Evolutionary conservation across 1,140 invertebrate genomes (phyloP).

Genomic region (Achroia grisella): DNA sequence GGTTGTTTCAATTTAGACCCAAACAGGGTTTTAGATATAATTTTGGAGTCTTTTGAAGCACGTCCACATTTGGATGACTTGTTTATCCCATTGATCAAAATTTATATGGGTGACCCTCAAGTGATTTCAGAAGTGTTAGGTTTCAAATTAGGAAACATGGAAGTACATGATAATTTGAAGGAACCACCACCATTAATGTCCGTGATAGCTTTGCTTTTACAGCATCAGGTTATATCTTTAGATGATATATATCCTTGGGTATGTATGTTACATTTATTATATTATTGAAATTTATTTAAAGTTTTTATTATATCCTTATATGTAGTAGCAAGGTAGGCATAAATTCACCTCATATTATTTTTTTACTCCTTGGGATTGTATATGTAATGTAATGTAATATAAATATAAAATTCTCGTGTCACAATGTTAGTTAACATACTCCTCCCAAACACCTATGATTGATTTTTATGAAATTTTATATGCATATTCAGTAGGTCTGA

Average conservation of each 20-base stretch:
- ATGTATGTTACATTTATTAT: slow-evolving; percentile 45
- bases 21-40: slow-evolving; percentile 96
- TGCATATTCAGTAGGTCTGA: too few relatives aligned
- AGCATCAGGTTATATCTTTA: slow-evolving; percentile 89
- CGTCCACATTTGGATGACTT: slow-evolving; percentile 82
- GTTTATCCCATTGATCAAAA: slow-evolving; percentile 88
- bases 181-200: slow-evolving; percentile 90
- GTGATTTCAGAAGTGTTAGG: slow-evolving; percentile 91
- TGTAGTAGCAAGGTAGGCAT: too few relatives aligned
- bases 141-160: slow-evolving; percentile 91
- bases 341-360: too few relatives aligned
- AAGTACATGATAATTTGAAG: slow-evolving; percentile 76
- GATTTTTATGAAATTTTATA: too few relatives aligned
- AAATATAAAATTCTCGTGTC: too few relatives aligned
- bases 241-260: slow-evolving; percentile 95
- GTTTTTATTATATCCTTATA: too few relatives aligned
- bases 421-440: too few relatives aligned
- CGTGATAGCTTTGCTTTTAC: slow-evolving; percentile 91
- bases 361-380: background rate
- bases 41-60: slow-evolving; percentile 97
- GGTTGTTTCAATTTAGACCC: slow-evolving; percentile 99
- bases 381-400: background rate
- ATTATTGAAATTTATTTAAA: slow-evolving; percentile 10
- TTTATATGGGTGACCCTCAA: slow-evolving; percentile 86
- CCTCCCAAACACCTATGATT: too few relatives aligned